Conservation (phyloP, 2,888 invertebrate species). For the Aspidiotus destructor region DNA sequence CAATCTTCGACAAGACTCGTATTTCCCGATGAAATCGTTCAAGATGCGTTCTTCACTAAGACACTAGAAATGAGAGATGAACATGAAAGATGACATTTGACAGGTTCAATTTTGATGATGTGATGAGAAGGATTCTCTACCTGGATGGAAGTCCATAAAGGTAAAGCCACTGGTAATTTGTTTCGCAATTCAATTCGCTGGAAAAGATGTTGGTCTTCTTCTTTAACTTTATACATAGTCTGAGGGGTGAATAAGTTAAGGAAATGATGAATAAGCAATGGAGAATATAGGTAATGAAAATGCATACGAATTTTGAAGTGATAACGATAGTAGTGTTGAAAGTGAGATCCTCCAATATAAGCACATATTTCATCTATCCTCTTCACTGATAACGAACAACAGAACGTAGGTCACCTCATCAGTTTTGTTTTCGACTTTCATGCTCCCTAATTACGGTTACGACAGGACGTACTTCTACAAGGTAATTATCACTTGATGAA, state of each 20-base stretch:
- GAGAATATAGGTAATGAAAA: neutral
- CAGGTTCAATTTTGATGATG: neutral
- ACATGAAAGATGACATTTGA: neutral
- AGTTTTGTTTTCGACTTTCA: too few relatives aligned
- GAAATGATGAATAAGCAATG: neutral
- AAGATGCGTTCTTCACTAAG: slow-evolving; percentile 57
- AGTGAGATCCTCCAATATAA: too few relatives aligned
- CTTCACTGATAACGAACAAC: too few relatives aligned
- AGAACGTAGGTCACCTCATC: too few relatives aligned
- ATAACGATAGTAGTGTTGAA: too few relatives aligned
- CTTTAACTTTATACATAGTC: slow-evolving; percentile 12
- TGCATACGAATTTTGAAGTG: neutral
- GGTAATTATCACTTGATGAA: too few relatives aligned
- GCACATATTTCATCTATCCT: too few relatives aligned
- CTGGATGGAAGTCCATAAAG: slow-evolving; percentile 64
- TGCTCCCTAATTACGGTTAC: too few relatives aligned
- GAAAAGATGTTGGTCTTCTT: slow-evolving; percentile 3
- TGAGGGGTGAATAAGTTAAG: slow-evolving; percentile 1
- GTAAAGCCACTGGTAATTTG: slow-evolving; percentile 55
- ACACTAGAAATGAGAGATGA: slow-evolving; percentile 40
- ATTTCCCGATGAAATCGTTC: slow-evolving; percentile 60
- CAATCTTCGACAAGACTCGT: slow-evolving; percentile 58
- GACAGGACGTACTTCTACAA: too few relatives aligned
- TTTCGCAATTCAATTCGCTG: slow-evolving; percentile 17
- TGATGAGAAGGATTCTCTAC: neutral